Conservation (phyloP, 1,140 invertebrate species). For the Drosophila prosaltans region DNA sequence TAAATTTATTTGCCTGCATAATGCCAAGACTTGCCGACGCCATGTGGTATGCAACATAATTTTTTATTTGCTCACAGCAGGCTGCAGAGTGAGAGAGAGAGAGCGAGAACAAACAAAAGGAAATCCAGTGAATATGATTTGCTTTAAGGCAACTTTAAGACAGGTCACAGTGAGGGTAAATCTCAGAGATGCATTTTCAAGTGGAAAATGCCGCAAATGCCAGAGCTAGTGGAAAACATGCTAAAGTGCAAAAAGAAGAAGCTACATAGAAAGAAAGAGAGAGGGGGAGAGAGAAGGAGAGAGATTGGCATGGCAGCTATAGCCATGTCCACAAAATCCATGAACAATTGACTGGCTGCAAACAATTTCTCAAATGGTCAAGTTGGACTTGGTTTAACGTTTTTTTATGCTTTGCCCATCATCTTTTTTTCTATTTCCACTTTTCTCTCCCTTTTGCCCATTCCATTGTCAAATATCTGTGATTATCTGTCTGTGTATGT, state of each 20-base stretch:
- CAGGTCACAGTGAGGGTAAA: constrained; percentile 26
- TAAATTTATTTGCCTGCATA: constrained; percentile 61
- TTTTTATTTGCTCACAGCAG: constrained; percentile 69
- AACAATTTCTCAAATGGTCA: constrained; percentile 53
- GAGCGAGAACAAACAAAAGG: not conserved
- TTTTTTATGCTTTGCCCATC: constrained; percentile 30
- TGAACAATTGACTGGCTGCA: constrained; percentile 56
- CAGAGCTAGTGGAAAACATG: not conserved
- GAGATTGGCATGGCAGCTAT: constrained; percentile 32
- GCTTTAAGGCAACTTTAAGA: constrained; percentile 36
- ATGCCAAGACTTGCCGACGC: constrained; percentile 43
- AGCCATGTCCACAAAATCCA: constrained; percentile 51
- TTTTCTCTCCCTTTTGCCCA: not conserved
- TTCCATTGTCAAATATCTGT: not conserved
- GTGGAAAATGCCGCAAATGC: constrained; percentile 31
- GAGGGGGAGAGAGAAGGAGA: not conserved
- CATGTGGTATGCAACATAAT: constrained; percentile 73
- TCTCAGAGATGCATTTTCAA: constrained; percentile 29
- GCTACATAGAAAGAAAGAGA: not conserved
- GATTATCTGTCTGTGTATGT: not conserved
- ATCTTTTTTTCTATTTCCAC: constrained; percentile 11
- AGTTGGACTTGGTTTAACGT: constrained; percentile 29
- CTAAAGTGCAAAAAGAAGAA: not conserved
- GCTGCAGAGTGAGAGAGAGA: constrained; percentile 11
- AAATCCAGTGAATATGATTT: not conserved